Conservation (phyloP, 2,888 invertebrate genomes). For the Scaptomyza cyrtandrae region DNA sequence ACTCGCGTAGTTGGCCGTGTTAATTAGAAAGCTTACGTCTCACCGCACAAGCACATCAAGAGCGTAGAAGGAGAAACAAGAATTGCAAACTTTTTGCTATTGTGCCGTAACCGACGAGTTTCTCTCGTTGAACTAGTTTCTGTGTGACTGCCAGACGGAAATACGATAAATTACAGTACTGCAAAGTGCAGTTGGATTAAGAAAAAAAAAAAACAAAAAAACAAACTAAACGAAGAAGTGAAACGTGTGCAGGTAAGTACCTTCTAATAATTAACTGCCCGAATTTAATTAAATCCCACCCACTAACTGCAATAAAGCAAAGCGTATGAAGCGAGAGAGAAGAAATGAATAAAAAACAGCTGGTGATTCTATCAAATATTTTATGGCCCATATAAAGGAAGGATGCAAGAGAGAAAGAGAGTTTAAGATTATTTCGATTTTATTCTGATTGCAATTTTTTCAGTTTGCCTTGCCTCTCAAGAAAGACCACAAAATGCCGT, state of each 20-base stretch:
- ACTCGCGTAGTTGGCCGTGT: slow-evolving; percentile 14
- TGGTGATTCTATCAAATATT: slow-evolving; percentile 37
- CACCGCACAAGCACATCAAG: slow-evolving; percentile 12
- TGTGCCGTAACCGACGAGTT: slow-evolving; percentile 8
- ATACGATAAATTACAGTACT: slow-evolving; percentile 13
- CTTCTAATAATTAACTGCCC: slow-evolving; percentile 31
- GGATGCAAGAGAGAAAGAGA: neutral
- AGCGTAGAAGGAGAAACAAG: slow-evolving; percentile 1
- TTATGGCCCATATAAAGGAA: slow-evolving; percentile 13
- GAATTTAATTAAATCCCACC: slow-evolving; percentile 35
- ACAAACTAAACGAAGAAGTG: neutral
- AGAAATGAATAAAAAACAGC: neutral
- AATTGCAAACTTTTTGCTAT: slow-evolving; percentile 28
- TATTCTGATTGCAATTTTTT: neutral
- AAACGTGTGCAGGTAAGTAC: slow-evolving; percentile 37
- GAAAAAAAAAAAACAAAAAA: neutral
- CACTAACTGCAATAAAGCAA: neutral
- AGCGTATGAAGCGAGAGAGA: neutral
- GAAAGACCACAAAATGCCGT: slow-evolving; percentile 16
- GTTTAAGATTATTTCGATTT: slow-evolving; percentile 3
- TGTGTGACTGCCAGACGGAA: slow-evolving; percentile 8
- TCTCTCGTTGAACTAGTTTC: slow-evolving; percentile 20
- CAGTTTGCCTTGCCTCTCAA: slow-evolving; percentile 1
- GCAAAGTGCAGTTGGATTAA: neutral
- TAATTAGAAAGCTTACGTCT: slow-evolving; percentile 43